These are phyloP conservation scores for Limnothrissa miodon DNA, from an alignment of 2,113 vertebrate genomes.

Conservation along the genomic window DNA sequence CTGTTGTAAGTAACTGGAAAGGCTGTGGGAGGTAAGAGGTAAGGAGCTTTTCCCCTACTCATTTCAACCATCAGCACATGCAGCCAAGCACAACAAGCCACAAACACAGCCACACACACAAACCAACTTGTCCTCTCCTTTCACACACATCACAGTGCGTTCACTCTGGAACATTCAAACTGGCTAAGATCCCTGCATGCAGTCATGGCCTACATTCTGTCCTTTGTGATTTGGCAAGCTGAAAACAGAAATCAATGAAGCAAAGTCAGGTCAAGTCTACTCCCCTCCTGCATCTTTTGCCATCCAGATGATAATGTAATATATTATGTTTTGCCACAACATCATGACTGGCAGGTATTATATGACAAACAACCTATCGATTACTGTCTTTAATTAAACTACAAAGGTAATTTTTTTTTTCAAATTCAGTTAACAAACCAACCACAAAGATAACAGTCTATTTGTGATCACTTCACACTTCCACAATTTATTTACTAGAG, in stretches of 20 bases:
- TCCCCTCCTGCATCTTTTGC: neutral
- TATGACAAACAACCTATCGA: no score
- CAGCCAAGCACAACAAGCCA: neutral
- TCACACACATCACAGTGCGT: neutral
- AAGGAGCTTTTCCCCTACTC: neutral
- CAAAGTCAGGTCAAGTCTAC: neutral
- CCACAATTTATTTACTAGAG: no score
- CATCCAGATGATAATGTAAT: neutral
- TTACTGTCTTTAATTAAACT: no score
- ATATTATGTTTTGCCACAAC: no score
- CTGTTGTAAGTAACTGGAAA: neutral
- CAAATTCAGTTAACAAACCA: no score
- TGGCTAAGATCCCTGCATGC: neutral
- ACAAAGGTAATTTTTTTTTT: no score
- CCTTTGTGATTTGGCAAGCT: neutral
- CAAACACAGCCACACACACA: no score
- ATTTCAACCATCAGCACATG: neutral
- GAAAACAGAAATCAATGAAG: neutral
- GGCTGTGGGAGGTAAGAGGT: neutral
- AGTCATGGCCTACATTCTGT: neutral
- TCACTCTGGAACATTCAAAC: neutral
- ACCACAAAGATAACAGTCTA: no score
- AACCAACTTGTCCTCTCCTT: neutral
- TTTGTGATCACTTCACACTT: no score
- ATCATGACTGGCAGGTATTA: no score